Base-by-base conservation (phyloP, 2,888 invertebrate genomes). In the Tupiocoris notatus region DNA sequence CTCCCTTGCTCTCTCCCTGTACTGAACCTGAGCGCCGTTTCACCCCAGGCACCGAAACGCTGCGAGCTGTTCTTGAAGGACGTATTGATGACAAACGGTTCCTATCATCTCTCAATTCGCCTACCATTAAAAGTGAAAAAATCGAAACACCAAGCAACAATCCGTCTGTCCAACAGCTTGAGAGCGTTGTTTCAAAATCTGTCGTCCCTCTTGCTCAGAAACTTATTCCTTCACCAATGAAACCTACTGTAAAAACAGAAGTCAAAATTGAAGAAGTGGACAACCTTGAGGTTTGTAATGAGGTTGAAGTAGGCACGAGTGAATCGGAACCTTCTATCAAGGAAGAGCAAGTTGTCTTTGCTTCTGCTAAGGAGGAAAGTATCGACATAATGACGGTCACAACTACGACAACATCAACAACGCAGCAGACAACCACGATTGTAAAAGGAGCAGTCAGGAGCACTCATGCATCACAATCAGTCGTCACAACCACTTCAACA, bases 391-490 rank as follows among this genome's bases (percentile, higher is more conserved):
- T 62, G 7, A 65, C 65, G 59, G 67, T 70, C 58, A 78, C 23
- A 22, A 73, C 77, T 22, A 76, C 78, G 2, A 78, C 78, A 0
- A 83, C 83, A 1, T 85, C 84, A 0, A 84, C 83, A 18, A 84
- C 84, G 66, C 83, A 84, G 54, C 84, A 84, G 3, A 80, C 83
- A 81, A 84, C 82, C 76, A 82, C 83, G n/a, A 83, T 85, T 2
- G 86, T 86, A 79, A 88, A 87, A 22, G 81, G 76, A n/a, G 61
- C 61, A 21, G 54, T 76, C 3, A 76, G 68, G 39, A 68, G 56
- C 12, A 58, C 76, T 3, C 20, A n/a, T 0, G 62, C 67, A 12
- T 68, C 68, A n/a, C 67, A 68, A 54, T 57, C 59, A 16, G 67
- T 68, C 18, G 39, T 68, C 3, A 68, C 67, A 0, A 76, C 76